These are phyloP conservation scores for Drosophila paracracens DNA, from an alignment of 2,888 invertebrate genomes.

Conservation along the genomic window DNA sequence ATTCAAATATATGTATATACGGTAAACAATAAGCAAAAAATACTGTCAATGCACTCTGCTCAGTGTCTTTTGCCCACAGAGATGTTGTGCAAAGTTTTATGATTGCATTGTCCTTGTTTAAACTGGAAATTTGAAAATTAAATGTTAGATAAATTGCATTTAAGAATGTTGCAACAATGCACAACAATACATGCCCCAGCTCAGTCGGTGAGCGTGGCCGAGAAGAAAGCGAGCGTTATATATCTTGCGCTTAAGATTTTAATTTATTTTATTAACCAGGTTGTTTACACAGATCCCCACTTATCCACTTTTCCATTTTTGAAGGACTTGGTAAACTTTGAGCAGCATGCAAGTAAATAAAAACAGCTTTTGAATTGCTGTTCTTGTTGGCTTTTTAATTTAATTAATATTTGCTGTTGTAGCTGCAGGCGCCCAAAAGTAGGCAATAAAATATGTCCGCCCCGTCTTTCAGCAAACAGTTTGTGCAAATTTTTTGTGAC, in stretches of 20 bases:
- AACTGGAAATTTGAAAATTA: conserved; percentile 48
- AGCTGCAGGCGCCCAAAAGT: conserved; percentile 8
- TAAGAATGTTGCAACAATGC: conserved; percentile 11
- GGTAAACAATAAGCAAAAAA: conserved; percentile 29
- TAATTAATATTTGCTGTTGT: conserved; percentile 62
- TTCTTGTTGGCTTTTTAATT: conserved; percentile 41
- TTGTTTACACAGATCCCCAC: conserved; percentile 7
- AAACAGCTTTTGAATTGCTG: conserved; percentile 31
- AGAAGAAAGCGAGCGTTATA: conserved; percentile 8
- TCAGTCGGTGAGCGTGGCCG: neutral
- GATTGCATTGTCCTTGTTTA: conserved; percentile 18
- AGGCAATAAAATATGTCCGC: conserved; percentile 31
- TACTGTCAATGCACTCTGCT: conserved; percentile 1
- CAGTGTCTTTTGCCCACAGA: conserved; percentile 22
- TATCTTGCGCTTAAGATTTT: conserved; percentile 40
- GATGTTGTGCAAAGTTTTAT: conserved; percentile 28
- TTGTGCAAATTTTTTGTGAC: conserved; percentile 41
- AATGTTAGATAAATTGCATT: conserved; percentile 56
- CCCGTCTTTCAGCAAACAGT: conserved; percentile 35
- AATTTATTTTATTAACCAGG: conserved; percentile 63
- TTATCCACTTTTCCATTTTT: neutral
- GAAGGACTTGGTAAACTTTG: conserved; percentile 27
- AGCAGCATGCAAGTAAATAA: conserved; percentile 30
- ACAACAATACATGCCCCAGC: neutral
- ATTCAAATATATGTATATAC: conserved; percentile 17